Conservation (phyloP, 2,113 vertebrate species). For the Notarius quadriscutis region DNA sequence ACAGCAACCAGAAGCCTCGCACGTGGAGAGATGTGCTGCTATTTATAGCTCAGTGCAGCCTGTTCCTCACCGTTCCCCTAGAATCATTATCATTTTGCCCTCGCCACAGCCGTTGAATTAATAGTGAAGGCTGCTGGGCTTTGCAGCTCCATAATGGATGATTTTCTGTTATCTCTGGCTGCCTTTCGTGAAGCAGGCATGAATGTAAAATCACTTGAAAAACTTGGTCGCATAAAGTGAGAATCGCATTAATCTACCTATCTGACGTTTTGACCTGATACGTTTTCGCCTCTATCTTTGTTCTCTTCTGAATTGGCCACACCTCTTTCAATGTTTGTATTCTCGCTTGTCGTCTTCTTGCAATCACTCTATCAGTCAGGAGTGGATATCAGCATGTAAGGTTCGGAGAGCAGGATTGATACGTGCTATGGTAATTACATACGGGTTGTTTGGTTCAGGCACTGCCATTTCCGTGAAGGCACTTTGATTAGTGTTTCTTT, state of each 20-base stretch:
- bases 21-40: constrained; percentile 57
- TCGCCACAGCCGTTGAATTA: constrained; percentile 60
- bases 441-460: constrained; percentile 16
- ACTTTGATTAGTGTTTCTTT: constrained; percentile 28
- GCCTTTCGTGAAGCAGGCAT: constrained; percentile 57
- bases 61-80: constrained; percentile 31
- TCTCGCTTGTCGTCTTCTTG: constrained; percentile 15
- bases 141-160: constrained; percentile 62
- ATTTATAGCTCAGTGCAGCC: constrained; percentile 65
- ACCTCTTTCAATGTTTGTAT: constrained; percentile 53
- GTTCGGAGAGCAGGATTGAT: constrained; percentile 53
- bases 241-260: constrained; percentile 55
- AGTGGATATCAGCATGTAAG: constrained; percentile 25
- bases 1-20: constrained; percentile 50
- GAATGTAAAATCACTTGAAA: constrained; percentile 60
- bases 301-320: not conserved
- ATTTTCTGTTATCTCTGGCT: constrained; percentile 60
- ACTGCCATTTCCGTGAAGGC: not conserved
- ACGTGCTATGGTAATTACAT: constrained; percentile 26
- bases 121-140: constrained; percentile 55
- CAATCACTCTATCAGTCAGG: constrained; percentile 58
- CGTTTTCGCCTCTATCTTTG: not conserved
- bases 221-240: constrained; percentile 57
- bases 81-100: constrained; percentile 66
- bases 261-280: constrained; percentile 42